phyloP scores from a whole-genome alignment of 1,140 invertebrate species.

The Brachionus plicatilis region DNA sequence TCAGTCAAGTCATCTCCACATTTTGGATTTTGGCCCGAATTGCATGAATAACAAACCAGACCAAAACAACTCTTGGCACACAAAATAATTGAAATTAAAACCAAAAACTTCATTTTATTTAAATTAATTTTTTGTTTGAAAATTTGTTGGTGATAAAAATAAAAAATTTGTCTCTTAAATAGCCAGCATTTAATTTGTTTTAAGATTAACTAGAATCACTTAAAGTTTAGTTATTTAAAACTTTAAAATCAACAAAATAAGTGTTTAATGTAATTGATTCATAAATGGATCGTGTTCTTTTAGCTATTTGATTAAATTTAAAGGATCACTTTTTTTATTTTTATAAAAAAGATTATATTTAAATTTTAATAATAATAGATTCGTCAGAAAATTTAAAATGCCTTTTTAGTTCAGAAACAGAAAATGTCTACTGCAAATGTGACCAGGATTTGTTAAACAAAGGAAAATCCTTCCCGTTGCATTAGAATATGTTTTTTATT shows the following conservation, averaged over 20 bases:
- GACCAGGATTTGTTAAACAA: conserved; percentile 85
- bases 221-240: background rate
- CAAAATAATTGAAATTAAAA: background rate
- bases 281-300: background rate
- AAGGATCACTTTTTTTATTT: no score
- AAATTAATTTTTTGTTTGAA: background rate
- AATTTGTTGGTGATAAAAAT: background rate
- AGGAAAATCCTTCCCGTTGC: no score
- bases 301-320: background rate
- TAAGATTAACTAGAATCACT: background rate
- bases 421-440: background rate
- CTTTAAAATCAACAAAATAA: background rate
- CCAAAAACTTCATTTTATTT: background rate
- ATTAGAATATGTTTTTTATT: no score
- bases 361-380: no score
- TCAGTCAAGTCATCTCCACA: background rate
- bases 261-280: background rate
- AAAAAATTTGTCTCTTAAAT: background rate
- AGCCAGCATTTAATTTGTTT: background rate
- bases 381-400: no score
- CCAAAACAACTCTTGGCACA: background rate
- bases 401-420: background rate
- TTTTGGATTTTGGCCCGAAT: background rate
- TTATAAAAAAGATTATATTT: no score
- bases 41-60: background rate